Evolutionary conservation across 2,113 vertebrate species (phyloP), one percentile per base, ranked within the genome.

Genomic region (Xenus cinereus): DNA sequence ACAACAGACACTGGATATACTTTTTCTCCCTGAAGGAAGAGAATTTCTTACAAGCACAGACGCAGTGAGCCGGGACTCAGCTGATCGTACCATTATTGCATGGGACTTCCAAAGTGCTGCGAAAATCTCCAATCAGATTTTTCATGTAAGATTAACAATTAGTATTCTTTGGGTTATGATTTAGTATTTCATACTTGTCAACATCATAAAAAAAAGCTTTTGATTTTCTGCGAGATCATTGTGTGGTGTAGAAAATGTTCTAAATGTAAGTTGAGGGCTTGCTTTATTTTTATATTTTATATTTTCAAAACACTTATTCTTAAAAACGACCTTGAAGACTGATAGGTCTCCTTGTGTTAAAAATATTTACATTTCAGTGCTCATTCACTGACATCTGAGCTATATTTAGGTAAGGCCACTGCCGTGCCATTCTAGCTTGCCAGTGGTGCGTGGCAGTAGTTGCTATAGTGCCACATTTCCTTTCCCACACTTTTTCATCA

Each of bases 61-160:
- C 18, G 98, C 98, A 1, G 99, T 99, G 8, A 99, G 99, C 96
- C 98, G 99, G 68, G 99, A 99, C 97, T 99, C 99, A 3, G 99
- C 99, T 1, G 99, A 99, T 81, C 99, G 99, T 12, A 99, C 99
- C 24, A 98, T 99, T 9, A 98, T 99, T 10, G 99, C 99, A 9
- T 99, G 99, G 99, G 99, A 99, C 91, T 99, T 98, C 91, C 96
- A 98, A 81, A 99, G 98, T 35, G 98, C 99, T 15, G 99, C 99
- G 30, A 99, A 98, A 95, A 97, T 99, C 97, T 99, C 99, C 98
- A 99, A 99, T 97, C 99, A 99, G 97, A 99, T 99, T 85, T 99
- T 98, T 96, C 99, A 99, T 8, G 99, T 99, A 97, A 98, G 99
- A 51, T 84, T 69, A 67, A 54, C 56, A 57, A 15, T 21, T 62